Evolutionary conservation across 2,888 invertebrate species (phyloP).

Genomic region (Acholoe squamosa): DNA sequence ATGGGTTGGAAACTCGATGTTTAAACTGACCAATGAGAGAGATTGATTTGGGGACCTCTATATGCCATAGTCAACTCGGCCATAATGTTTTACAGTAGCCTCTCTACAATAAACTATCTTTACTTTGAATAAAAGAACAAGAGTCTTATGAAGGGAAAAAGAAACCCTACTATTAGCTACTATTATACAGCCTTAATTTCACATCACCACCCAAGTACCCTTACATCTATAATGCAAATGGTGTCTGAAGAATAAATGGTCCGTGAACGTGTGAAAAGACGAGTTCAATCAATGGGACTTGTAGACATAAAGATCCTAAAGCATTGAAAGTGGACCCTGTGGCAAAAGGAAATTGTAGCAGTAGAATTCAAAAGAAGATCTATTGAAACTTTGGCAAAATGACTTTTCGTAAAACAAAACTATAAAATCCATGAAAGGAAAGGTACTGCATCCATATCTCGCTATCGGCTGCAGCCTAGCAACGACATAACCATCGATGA

Average conservation of each 20-base stretch:
- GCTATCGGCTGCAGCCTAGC: neutral
- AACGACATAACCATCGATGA: neutral
- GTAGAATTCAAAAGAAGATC: too few relatives aligned
- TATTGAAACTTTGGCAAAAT: too few relatives aligned
- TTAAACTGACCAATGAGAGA: too few relatives aligned
- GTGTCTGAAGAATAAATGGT: neutral
- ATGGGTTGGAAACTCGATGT: too few relatives aligned
- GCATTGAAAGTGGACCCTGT: too few relatives aligned
- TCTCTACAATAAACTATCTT: too few relatives aligned
- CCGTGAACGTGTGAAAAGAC: neutral
- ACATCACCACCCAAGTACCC: neutral
- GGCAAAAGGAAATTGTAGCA: too few relatives aligned
- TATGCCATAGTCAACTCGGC: too few relatives aligned
- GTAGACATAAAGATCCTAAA: too few relatives aligned
- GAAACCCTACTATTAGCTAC: neutral
- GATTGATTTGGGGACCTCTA: too few relatives aligned
- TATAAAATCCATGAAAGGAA: neutral
- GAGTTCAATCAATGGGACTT: neutral
- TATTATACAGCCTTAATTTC: neutral
- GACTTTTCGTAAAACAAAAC: neutral
- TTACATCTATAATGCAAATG: conserved; percentile 12
- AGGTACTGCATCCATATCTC: neutral
- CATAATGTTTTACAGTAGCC: too few relatives aligned
- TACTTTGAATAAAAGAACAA: too few relatives aligned
- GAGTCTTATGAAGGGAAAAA: neutral